phyloP scores from a whole-genome alignment of 1,140 invertebrate species.

The Phortica variegata region DNA sequence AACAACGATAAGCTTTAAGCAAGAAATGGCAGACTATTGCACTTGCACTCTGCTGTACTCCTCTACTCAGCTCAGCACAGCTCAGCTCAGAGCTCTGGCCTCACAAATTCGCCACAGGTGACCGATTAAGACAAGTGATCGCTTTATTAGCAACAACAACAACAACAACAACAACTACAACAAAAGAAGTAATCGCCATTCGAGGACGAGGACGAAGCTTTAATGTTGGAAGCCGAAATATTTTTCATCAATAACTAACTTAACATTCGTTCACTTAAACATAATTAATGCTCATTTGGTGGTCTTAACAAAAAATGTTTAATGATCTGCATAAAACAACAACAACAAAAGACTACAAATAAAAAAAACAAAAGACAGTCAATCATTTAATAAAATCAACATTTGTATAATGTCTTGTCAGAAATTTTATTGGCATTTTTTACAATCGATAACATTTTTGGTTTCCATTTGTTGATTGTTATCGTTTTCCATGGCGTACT shows the following conservation, averaged over 20 bases:
- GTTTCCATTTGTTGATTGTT: slow-evolving; percentile 20
- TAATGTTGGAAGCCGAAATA: slow-evolving; percentile 20
- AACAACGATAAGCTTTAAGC: too few relatives aligned
- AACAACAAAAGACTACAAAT: not conserved
- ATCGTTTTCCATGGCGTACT: slow-evolving; percentile 43
- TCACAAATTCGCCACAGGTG: too few relatives aligned
- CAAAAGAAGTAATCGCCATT: slow-evolving; percentile 22
- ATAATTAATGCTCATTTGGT: slow-evolving; percentile 34
- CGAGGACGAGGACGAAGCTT: slow-evolving; percentile 35
- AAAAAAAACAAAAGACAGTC: too few relatives aligned
- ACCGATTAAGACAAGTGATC: too few relatives aligned
- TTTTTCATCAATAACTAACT: slow-evolving; percentile 30
- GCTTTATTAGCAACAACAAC: slow-evolving; percentile 41
- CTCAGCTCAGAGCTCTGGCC: too few relatives aligned
- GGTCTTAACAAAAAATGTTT: slow-evolving; percentile 11
- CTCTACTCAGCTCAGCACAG: too few relatives aligned
- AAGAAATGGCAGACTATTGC: too few relatives aligned
- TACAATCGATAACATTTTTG: slow-evolving; percentile 10
- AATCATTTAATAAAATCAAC: slow-evolving; percentile 43
- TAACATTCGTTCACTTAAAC: not conserved
- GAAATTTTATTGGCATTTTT: slow-evolving; percentile 49
- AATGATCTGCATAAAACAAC: not conserved
- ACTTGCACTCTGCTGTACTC: too few relatives aligned
- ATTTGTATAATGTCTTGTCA: slow-evolving; percentile 51
- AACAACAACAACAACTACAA: slow-evolving; percentile 20